Percentiles rank a stretch among this genome's conserved stretches.
Evolutionary conservation across 2,888 invertebrate species (phyloP).

Genomic region (Petrophora chlorosata): DNA sequence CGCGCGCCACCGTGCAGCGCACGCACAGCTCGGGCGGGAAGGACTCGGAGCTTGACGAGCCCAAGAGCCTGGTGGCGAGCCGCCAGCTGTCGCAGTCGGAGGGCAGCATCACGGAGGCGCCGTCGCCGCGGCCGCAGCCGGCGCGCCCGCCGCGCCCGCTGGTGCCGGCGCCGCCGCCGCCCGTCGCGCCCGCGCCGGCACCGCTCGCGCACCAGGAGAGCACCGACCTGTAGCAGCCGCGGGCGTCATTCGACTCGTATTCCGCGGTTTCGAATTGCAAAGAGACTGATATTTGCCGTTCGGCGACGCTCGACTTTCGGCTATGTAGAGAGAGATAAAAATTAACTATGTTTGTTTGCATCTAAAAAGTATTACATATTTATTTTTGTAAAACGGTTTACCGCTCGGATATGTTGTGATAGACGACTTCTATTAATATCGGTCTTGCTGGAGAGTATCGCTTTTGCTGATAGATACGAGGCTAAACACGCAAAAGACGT

Average conservation of each 20-base stretch:
- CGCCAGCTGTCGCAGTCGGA: slow-evolving; percentile 84
- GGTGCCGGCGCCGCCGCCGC: slow-evolving; percentile 67
- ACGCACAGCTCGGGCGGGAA: slow-evolving; percentile 77
- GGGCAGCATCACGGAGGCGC: slow-evolving; percentile 84
- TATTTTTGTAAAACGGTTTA: slow-evolving; percentile 67
- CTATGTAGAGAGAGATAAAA: slow-evolving; percentile 36
- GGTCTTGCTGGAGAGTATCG: slow-evolving; percentile 18
- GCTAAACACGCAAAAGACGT: slow-evolving; percentile 30
- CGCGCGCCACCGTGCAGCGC: slow-evolving; percentile 69
- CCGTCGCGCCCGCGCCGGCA: slow-evolving; percentile 41
- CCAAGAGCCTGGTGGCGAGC: slow-evolving; percentile 64
- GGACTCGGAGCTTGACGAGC: slow-evolving; percentile 71
- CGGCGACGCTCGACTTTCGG: slow-evolving; percentile 33
- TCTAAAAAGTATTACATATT: slow-evolving; percentile 65
- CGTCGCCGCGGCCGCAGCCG: slow-evolving; percentile 60
- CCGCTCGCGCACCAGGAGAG: slow-evolving; percentile 51
- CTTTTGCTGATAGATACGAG: slow-evolving; percentile 32
- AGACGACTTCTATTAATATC: slow-evolving; percentile 28
- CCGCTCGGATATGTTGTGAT: slow-evolving; percentile 52
- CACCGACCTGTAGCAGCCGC: slow-evolving; percentile 38
- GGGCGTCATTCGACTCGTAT: slow-evolving; percentile 11
- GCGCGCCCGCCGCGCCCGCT: slow-evolving; percentile 64
- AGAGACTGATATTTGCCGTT: slow-evolving; percentile 55
- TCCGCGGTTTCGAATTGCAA: slow-evolving; percentile 40
- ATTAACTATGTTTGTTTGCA: slow-evolving; percentile 52